Conservation (phyloP, 2,113 vertebrate genomes). For the Aplodontia rufa region DNA sequence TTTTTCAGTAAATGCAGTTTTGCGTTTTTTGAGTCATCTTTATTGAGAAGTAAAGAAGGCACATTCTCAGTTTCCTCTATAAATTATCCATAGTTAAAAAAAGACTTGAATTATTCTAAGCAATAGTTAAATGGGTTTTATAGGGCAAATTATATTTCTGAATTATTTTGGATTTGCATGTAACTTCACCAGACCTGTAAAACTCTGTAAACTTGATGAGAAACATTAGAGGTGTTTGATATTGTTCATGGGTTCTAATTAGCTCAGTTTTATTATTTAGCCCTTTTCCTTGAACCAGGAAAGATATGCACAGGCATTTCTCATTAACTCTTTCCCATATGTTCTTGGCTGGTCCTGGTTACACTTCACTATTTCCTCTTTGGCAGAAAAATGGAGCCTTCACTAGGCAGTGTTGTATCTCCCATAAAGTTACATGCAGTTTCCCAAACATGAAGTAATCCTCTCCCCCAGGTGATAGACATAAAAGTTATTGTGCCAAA, state of each 20-base stretch:
- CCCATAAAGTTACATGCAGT: slow-evolving; percentile 58
- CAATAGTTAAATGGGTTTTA: slow-evolving; percentile 40
- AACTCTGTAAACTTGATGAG: slow-evolving; percentile 66
- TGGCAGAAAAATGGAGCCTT: slow-evolving; percentile 47
- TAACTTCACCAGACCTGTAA: slow-evolving; percentile 43
- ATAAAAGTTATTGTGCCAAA: slow-evolving; percentile 75
- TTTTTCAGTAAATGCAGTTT: neutral
- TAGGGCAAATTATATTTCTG: neutral
- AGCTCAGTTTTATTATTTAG: slow-evolving; percentile 55
- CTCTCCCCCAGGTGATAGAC: slow-evolving; percentile 69
- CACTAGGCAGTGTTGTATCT: slow-evolving; percentile 46
- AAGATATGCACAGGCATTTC: slow-evolving; percentile 48
- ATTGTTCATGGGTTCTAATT: slow-evolving; percentile 46
- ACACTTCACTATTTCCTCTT: slow-evolving; percentile 58
- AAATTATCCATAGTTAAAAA: slow-evolving; percentile 37
- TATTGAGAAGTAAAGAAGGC: neutral
- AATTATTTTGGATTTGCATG: slow-evolving; percentile 12
- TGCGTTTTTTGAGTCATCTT: neutral
- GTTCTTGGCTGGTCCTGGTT: slow-evolving; percentile 63
- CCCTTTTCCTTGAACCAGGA: slow-evolving; percentile 48
- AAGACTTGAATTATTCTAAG: neutral
- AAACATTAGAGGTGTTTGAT: slow-evolving; percentile 47
- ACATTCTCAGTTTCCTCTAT: neutral
- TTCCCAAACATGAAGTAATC: slow-evolving; percentile 61
- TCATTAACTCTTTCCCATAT: slow-evolving; percentile 64